Conservation (phyloP, 35 echinoderm and acorn worm genomes). For the Chiridota heheva region DNA sequence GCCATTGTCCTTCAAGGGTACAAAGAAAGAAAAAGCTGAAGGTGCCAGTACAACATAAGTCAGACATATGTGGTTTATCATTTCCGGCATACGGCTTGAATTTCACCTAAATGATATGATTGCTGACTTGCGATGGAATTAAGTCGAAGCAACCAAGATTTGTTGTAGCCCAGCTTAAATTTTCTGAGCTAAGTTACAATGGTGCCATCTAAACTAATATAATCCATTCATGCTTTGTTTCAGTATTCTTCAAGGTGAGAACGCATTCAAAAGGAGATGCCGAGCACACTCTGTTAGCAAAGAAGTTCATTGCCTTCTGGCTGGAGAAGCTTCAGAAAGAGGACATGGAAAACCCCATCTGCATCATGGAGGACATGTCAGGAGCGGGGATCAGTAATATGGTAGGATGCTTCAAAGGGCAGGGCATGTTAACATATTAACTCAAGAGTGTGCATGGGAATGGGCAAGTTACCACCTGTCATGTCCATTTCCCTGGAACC, state of each 20-base stretch:
- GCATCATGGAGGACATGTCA: constrained; percentile 77
- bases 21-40: too few species aligned
- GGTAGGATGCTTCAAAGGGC: constrained; percentile 42
- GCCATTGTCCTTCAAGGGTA: too few species aligned
- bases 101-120: background rate
- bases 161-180: background rate
- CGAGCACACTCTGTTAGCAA: constrained; percentile 31
- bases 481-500: background rate
- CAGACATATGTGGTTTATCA: background rate
- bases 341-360: constrained; percentile 45
- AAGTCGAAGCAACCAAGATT: background rate
- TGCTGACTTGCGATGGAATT: background rate
- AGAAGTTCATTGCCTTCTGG: constrained; percentile 80
- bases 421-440: too few species aligned
- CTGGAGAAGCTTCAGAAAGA: constrained; percentile 81
- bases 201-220: background rate
- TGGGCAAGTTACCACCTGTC: background rate
- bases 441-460: background rate
- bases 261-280: constrained; percentile 56
- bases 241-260: constrained; percentile 84
- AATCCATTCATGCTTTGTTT: background rate
- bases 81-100: background rate
- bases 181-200: background rate
- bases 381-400: constrained; percentile 74
- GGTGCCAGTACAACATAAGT: too few species aligned